phyloP scores from a whole-genome alignment of 2,888 invertebrate species.

The Sarcophaga variegata region DNA sequence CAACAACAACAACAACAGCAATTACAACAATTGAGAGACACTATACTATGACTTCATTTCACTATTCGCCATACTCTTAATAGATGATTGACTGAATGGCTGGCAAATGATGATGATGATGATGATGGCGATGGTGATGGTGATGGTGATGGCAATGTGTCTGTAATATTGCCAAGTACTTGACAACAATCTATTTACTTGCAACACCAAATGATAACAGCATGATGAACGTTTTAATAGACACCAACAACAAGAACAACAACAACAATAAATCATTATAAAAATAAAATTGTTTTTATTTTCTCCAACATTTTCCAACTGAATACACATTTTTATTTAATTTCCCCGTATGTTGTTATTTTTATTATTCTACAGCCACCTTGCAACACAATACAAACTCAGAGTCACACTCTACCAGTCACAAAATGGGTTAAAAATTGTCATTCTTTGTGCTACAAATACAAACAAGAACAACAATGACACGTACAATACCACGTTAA shows the following conservation, averaged over 20 bases:
- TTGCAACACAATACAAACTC: slow-evolving; percentile 2
- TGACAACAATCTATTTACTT: slow-evolving; percentile 31
- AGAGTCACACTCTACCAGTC: slow-evolving; percentile 4
- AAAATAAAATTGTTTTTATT: slow-evolving; percentile 37
- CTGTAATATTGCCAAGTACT: slow-evolving; percentile 60
- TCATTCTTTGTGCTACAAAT: slow-evolving; percentile 47
- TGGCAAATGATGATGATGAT: slow-evolving; percentile 39
- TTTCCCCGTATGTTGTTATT: neutral
- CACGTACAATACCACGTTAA: neutral
- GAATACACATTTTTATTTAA: slow-evolving; percentile 41
- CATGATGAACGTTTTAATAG: slow-evolving; percentile 31
- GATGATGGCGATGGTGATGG: slow-evolving; percentile 20
- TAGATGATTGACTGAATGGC: neutral
- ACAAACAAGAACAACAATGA: slow-evolving; percentile 9
- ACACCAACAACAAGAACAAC: slow-evolving; percentile 26
- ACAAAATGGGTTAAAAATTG: slow-evolving; percentile 64
- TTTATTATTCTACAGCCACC: neutral
- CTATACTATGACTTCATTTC: neutral
- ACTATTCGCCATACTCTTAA: neutral
- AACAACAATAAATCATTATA: too few relatives aligned
- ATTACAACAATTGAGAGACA: too few relatives aligned
- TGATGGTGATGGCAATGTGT: slow-evolving; percentile 27
- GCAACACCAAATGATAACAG: neutral
- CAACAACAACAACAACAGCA: slow-evolving; percentile 20
- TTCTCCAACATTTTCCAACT: slow-evolving; percentile 60